Base-by-base conservation (phyloP, 1,140 invertebrate genomes). In the Drosophila kikkawai region DNA sequence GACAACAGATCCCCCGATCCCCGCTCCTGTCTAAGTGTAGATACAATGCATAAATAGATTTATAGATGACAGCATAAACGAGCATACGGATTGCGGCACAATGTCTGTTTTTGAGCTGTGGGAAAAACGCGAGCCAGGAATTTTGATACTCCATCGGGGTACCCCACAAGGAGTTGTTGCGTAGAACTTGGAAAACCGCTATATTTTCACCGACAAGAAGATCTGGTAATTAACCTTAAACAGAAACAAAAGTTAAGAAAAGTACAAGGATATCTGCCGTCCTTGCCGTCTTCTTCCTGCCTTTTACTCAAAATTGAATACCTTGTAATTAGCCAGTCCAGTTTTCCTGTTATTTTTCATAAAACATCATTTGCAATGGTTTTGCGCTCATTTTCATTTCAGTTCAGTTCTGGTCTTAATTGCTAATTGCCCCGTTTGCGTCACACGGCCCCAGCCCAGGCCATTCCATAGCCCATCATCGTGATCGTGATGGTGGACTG, bases 401-500 rank as follows among this genome's bases (percentile, higher is more conserved):
- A 55, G 53, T 39, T 39, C 19, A n/a, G 53, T 56, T 56, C 53
- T 56, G 77, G 45, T 84, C 78, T 91, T 90, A 90, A 90, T 90
- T 88, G 81, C 86, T 90, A 90, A 88, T 88, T 88, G 85, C 70
- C 64, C 61, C 81, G 75, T 88, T 88, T 88, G 74, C 85, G 85
- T 90, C 85, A 88, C 78, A 63, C 45, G 32, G 58, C 50, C 44
- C 44, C 57, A 47, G 13, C 1, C 63, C 63, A 45, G 45, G 34
- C 53, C 55, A 44, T 56, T 29, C 4, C 32, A 67, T 34, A 36
- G 19, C 42, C 60, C 61, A 44, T 34, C 41, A 41, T 26, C 45
- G 48, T 22, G 48, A 61, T 56, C 53, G 53, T 39, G 50, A 51
- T 51, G 15, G 48, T 22, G 44, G 48, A 22, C 39, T 56, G 53